Percentiles rank a stretch among this genome's conserved stretches.
Evolutionary conservation across 2,888 invertebrate genomes (phyloP).

Genomic region (Drosophila nr. perissopoda): DNA sequence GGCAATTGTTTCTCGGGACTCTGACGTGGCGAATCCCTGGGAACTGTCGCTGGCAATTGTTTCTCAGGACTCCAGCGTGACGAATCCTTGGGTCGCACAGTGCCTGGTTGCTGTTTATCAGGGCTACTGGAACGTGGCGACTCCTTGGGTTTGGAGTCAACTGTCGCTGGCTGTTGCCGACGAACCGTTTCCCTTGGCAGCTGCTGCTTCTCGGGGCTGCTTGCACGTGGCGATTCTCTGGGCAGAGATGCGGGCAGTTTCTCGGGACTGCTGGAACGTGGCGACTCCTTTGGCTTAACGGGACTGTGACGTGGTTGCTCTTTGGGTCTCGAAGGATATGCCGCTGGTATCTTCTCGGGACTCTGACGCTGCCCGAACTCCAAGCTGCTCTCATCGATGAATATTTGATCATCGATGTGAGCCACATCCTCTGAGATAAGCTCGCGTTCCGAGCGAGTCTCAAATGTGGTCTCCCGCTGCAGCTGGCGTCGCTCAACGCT

Average conservation of each 20-base stretch:
- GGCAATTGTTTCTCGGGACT: conserved; percentile 34
- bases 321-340: conserved; percentile 15
- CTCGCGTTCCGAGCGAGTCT: conserved; percentile 49
- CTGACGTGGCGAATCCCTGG: conserved; percentile 23
- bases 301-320: conserved; percentile 36
- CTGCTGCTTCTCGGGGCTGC: conserved; percentile 32
- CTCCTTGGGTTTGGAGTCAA: conserved; percentile 13
- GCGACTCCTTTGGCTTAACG: conserved; percentile 18
- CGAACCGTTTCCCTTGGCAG: conserved; percentile 7
- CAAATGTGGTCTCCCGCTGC: conserved; percentile 73
- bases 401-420: conserved; percentile 57
- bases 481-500: conserved; percentile 70
- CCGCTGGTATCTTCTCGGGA: conserved; percentile 30
- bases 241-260: conserved; percentile 13
- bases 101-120: conserved; percentile 15
- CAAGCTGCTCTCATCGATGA: conserved; percentile 49
- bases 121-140: conserved; percentile 6
- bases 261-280: conserved; percentile 26
- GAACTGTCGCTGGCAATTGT: conserved; percentile 7
- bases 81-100: background rate
- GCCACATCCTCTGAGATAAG: conserved; percentile 41
- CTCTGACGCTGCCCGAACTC: conserved; percentile 20
- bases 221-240: conserved; percentile 33
- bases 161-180: background rate
- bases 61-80: conserved; percentile 40